A percentile compares a stretch with the other conserved stretches of the same genome.
Evolutionary conservation across 2,797 vertebrate species (phyloP).

Genomic region (Nyctibius grandis): DNA sequence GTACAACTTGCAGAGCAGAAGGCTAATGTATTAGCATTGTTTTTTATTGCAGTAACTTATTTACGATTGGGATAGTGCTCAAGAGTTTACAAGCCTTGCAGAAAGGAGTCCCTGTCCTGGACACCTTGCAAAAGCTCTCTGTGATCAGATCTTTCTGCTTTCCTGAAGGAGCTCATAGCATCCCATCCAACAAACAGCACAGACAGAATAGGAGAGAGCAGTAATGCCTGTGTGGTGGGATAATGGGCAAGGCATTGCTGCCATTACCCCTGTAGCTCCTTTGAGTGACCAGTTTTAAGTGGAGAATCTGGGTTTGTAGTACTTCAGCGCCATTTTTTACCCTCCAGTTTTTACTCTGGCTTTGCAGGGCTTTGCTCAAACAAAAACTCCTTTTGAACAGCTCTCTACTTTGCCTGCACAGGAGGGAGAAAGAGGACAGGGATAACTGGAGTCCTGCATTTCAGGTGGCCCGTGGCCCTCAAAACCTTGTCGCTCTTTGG

Average conservation of each 20-base stretch:
- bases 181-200: background rate
- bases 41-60: background rate
- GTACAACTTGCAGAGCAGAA: background rate
- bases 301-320: background rate
- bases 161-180: background rate
- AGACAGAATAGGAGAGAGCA: background rate
- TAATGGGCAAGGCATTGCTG: background rate
- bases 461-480: background rate
- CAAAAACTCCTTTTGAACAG: background rate
- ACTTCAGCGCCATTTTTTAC: background rate
- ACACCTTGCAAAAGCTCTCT: background rate
- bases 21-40: background rate
- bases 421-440: background rate
- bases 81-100: background rate
- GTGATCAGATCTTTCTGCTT: background rate
- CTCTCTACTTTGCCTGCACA: background rate
- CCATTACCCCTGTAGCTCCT: background rate
- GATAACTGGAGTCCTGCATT: background rate
- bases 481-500: background rate
- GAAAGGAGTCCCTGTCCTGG: background rate
- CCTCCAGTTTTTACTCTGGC: background rate
- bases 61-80: background rate
- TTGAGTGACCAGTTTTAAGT: background rate
- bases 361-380: background rate
- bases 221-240: background rate